Conservation (phyloP, 2,113 vertebrate species). For the Pelmatolapia mariae region DNA sequence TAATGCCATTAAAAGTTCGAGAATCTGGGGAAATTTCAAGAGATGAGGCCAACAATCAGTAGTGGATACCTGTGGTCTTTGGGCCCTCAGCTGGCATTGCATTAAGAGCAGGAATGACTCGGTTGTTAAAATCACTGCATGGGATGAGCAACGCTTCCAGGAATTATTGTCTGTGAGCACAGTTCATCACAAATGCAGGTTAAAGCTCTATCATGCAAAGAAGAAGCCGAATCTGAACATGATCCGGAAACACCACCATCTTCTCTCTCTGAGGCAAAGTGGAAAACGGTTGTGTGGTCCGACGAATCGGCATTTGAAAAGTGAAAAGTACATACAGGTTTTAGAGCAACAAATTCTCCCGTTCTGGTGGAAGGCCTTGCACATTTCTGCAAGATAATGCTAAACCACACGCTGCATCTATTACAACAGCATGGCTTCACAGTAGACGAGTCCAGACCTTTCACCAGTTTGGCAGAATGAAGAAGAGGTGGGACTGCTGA, state of each 20-base stretch:
- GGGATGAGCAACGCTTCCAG: background rate
- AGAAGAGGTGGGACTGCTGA: background rate
- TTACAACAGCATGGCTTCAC: background rate
- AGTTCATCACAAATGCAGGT: background rate
- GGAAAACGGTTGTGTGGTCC: background rate
- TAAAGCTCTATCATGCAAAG: background rate
- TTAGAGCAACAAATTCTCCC: background rate
- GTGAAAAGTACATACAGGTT: accelerated
- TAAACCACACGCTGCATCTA: background rate
- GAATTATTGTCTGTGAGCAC: accelerated
- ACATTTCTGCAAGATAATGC: background rate
- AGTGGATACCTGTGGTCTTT: background rate
- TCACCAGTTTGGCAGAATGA: background rate
- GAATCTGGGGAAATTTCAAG: background rate
- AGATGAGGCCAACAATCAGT: background rate
- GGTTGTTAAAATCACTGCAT: background rate
- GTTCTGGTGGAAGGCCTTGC: background rate
- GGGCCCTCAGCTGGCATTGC: background rate
- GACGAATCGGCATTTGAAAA: accelerated
- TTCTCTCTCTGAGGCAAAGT: background rate
- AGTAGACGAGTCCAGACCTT: background rate
- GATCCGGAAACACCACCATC: background rate
- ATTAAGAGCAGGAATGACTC: background rate
- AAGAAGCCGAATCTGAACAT: background rate
- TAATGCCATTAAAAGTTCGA: background rate